Evolutionary conservation across 2,888 invertebrate species (phyloP), one percentile per base, ranked within the genome.

Genomic region (Sphaeridia pumilis): DNA sequence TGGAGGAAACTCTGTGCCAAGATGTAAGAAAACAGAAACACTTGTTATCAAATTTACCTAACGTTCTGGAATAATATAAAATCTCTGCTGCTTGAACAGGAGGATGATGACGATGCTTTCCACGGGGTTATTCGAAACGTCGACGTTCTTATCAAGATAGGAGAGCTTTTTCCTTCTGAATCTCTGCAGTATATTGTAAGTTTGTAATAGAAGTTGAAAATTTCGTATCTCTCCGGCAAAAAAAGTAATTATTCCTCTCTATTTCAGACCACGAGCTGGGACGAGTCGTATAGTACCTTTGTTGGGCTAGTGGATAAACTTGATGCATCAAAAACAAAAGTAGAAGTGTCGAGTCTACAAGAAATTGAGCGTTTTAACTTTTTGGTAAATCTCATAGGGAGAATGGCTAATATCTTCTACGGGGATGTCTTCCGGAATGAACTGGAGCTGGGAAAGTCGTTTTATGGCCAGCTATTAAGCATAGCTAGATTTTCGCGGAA

Each of bases 401-500:
- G 57, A 42, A 57, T 57, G 25, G 64, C 59, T 10, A 60, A 52
- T 53, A 58, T 60, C 21, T 60, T 60, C 42, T 60, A 60, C 26
- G 56, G 58, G 2, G 60, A 62, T 54, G 61, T 61, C 27, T 64
- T 64, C 46, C 61, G 59, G 7, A 59, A 64, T 41, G 60, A 64
- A 52, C 49, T 64, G 25, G 56, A 54, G 24, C 52, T 60, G 2
- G 64, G 64, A 7, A 62, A 60, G 53, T 54, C 56, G 20, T 31
- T 64, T n/a, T 58, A 60, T 34, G 60, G 62, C 46, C 60, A 64
- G 49, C 49, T 62, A 27, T 55, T 64, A 4, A 55, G 55, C 21
- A 41, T 62, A 20, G 46, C 52, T 14, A 45, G 57, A 1, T 58
- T 59, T 51, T 64, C 64, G 0, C 58, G 60, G 74, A 73, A 59